Percentiles rank a stretch among this genome's conserved stretches.
These are phyloP conservation scores for Ramphastos sulfuratus DNA, from an alignment of 2,113 vertebrate genomes.

Conservation along the genomic window DNA sequence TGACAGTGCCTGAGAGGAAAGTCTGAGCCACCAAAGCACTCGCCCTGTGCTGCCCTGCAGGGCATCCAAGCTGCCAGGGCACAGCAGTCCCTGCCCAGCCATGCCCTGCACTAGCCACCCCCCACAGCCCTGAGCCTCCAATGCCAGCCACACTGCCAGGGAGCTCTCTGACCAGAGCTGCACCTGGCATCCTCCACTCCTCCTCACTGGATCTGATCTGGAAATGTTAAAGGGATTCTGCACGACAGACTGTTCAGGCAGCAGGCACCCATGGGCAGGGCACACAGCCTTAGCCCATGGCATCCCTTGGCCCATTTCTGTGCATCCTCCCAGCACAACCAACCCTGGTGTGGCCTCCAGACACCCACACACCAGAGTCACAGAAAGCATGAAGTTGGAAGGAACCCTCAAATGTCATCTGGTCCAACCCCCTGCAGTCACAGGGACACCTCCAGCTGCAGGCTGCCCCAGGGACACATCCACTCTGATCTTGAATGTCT, in stretches of 20 bases:
- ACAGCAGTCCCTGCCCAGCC: slow-evolving; percentile 6
- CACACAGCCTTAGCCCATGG: too few relatives aligned
- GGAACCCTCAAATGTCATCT: too few relatives aligned
- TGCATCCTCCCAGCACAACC: too few relatives aligned
- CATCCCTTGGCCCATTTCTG: too few relatives aligned
- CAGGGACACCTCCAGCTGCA: too few relatives aligned
- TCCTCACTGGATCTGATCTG: slow-evolving; percentile 33
- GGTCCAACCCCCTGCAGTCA: too few relatives aligned
- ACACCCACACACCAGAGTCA: too few relatives aligned
- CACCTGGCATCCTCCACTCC: not conserved
- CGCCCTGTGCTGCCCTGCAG: slow-evolving; percentile 19
- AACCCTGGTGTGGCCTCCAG: too few relatives aligned
- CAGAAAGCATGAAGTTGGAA: too few relatives aligned
- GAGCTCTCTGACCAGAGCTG: not conserved
- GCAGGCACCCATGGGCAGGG: not conserved
- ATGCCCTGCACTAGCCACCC: not conserved
- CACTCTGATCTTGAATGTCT: too few relatives aligned
- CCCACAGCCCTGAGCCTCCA: not conserved
- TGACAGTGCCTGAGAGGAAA: not conserved
- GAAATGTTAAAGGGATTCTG: slow-evolving; percentile 40
- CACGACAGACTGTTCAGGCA: not conserved
- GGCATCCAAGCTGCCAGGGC: too few relatives aligned
- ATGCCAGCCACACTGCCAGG: not conserved
- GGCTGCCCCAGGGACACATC: too few relatives aligned
- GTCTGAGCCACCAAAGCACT: slow-evolving; percentile 53